phyloP scores from a whole-genome alignment of 2,113 vertebrate genomes.

The Dendrocopos noguchii region DNA sequence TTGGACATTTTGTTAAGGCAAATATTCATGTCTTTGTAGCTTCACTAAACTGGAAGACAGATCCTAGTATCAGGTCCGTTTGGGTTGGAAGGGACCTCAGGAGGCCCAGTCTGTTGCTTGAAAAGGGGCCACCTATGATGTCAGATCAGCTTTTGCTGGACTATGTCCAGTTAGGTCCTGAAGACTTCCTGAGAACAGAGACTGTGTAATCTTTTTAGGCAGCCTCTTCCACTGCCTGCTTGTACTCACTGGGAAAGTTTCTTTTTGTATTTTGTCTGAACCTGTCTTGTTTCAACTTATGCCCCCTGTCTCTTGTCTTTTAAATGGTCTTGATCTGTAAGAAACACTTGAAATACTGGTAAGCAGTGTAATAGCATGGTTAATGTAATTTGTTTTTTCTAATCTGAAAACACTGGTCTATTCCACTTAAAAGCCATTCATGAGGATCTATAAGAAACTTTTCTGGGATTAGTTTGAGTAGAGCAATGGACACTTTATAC shows the following conservation, averaged over 20 bases:
- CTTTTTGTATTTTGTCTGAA: background rate
- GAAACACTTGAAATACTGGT: background rate
- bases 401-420: background rate
- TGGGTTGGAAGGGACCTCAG: background rate
- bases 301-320: background rate
- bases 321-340: background rate
- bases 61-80: background rate
- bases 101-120: background rate
- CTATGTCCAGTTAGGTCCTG: background rate
- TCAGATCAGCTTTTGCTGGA: background rate
- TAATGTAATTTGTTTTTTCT: background rate
- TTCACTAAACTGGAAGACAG: background rate
- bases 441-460: background rate
- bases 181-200: background rate
- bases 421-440: background rate
- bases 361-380: background rate
- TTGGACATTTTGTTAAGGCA: background rate
- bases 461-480: background rate
- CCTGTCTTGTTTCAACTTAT: too few species aligned
- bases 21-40: background rate
- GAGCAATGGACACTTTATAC: background rate
- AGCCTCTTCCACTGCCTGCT: background rate
- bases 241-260: background rate
- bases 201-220: background rate
- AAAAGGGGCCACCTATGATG: background rate